Evolutionary conservation across 2,797 vertebrate genomes (phyloP), one percentile per base, ranked within the genome.

Genomic region (Oreochromis mossambicus): DNA sequence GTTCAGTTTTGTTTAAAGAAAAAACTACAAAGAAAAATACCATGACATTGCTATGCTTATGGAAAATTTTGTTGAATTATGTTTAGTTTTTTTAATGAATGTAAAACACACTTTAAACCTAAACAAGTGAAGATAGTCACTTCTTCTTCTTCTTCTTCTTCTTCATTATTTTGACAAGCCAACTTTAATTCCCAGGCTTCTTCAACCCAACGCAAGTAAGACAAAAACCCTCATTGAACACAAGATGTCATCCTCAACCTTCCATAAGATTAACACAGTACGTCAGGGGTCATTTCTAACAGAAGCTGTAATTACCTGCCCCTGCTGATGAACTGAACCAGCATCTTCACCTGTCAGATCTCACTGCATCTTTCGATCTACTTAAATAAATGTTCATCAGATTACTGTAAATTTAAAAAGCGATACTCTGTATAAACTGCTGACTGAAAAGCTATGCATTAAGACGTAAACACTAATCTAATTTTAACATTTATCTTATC

Each of bases 171-270:
- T 34, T 63, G 14, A 73, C 24, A 29, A 26, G 8, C 17, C 48
- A 51, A 26, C 41, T 29, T 46, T 73, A 6, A 19, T 70, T 70
- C 46, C 38, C 21, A 26, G 8, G 8, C 14, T 70, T 46, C 8
- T 70, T 26, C 8, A 70, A 66, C 61, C 38, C 63, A 26, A 24
- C 21, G 15, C 63, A 24, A 68, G n/a, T 43, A 29, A 48, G 1
- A 29, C 9, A 46, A 46, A 73, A 3, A 19, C 8, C 58, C 24
- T 19, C 7, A 4, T 1, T 82, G 73, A 82, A 81, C 91, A 90
- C 88, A 63, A 90, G 91, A 82, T 86, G 88, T 86, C 88, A 5
- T 34, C 73, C 19, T 68, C 38, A 48, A 34, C 48, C 84, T 80
- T 77, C 46, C 24, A 7, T 4, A 48, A 9, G 36, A 21, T 58